Conservation (phyloP, 1,140 invertebrate genomes). For the Orius insidiosus region DNA sequence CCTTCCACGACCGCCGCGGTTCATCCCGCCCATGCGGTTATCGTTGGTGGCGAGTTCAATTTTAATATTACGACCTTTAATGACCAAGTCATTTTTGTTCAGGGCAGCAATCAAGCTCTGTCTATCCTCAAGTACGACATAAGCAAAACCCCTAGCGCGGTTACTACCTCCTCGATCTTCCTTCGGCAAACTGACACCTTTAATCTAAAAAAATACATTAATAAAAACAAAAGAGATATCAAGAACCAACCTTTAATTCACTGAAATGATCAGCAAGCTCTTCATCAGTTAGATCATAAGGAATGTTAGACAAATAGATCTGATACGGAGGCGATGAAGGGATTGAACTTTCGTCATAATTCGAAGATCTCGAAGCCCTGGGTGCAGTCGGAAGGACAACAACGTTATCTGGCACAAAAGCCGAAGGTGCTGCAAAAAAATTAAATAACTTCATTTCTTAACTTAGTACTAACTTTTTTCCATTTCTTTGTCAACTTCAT, state of each 20-base stretch:
- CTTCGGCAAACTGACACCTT: slow-evolving; percentile 56
- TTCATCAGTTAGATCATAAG: slow-evolving; percentile 74
- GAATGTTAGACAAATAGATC: slow-evolving; percentile 78
- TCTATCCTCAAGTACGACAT: slow-evolving; percentile 79
- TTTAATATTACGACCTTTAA: slow-evolving; percentile 42
- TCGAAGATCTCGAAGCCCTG: slow-evolving; percentile 56
- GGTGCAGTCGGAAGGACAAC: slow-evolving; percentile 64
- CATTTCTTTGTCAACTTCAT: too few species aligned
- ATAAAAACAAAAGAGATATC: not conserved
- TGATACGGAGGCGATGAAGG: slow-evolving; percentile 68
- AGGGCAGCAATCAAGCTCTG: slow-evolving; percentile 73
- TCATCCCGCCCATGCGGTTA: slow-evolving; percentile 31
- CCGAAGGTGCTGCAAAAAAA: too few species aligned
- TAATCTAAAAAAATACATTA: slow-evolving; percentile 37
- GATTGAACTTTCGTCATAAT: slow-evolving; percentile 61
- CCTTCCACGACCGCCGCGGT: slow-evolving; percentile 33
- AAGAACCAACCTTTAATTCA: slow-evolving; percentile 44
- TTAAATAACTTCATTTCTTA: too few species aligned
- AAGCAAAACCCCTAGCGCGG: slow-evolving; percentile 69
- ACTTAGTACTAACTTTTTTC: too few species aligned
- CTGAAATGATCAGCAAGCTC: slow-evolving; percentile 67
- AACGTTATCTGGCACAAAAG: not conserved
- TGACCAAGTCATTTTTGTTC: slow-evolving; percentile 50
- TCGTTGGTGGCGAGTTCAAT: slow-evolving; percentile 49
- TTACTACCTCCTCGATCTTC: slow-evolving; percentile 48